Conservation (phyloP, 2,888 invertebrate genomes). For the Catocala nupta region DNA sequence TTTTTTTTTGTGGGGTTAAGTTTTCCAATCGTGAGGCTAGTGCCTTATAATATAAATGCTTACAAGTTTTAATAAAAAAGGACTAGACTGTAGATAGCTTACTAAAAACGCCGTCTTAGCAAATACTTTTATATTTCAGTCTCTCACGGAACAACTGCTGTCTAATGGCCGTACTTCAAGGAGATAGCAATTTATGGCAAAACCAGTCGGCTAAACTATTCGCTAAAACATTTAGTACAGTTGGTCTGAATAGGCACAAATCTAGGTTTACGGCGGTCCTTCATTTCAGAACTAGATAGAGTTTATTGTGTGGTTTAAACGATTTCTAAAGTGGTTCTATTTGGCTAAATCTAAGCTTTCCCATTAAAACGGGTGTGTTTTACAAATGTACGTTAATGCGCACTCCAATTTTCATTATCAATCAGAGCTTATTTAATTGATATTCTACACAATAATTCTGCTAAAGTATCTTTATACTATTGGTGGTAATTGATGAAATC, state of each 20-base stretch:
- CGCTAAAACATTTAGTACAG: constrained; percentile 22
- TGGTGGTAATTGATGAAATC: too few relatives aligned
- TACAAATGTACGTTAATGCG: not conserved
- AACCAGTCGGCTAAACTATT: not conserved
- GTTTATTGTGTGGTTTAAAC: constrained; percentile 43
- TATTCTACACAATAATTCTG: too few relatives aligned
- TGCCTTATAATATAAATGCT: too few relatives aligned
- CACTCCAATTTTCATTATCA: not conserved
- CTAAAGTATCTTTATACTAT: too few relatives aligned
- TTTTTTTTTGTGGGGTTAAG: too few relatives aligned
- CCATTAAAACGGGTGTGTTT: not conserved
- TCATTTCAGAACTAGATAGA: constrained; percentile 40
- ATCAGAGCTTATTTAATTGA: too few relatives aligned
- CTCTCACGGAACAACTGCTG: too few relatives aligned
- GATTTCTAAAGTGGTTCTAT: constrained; percentile 36
- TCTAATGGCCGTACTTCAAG: constrained; percentile 1
- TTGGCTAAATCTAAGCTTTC: constrained; percentile 24
- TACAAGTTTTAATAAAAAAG: too few relatives aligned
- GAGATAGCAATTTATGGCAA: constrained; percentile 9
- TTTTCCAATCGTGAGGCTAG: too few relatives aligned
- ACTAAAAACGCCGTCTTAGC: too few relatives aligned
- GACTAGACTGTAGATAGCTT: too few relatives aligned
- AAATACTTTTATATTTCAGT: too few relatives aligned
- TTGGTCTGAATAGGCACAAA: constrained; percentile 35
- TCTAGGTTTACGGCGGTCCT: constrained; percentile 39